Percentiles rank a stretch among this genome's conserved stretches.
phyloP scores from a whole-genome alignment of 2,113 vertebrate species.

The Morphnarchus princeps region DNA sequence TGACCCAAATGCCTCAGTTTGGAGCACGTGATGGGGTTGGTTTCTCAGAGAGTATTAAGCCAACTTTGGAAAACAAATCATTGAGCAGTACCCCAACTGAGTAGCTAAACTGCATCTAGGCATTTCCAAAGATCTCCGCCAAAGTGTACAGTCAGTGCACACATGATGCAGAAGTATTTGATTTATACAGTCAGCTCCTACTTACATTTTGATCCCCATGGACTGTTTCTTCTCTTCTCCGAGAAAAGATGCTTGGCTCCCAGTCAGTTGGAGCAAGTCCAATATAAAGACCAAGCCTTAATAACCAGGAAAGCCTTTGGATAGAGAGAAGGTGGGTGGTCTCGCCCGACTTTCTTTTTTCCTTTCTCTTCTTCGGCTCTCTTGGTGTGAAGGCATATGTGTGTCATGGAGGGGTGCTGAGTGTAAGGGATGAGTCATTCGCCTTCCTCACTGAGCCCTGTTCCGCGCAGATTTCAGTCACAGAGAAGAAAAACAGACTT shows the following conservation, averaged over 20 bases:
- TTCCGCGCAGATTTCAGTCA: not conserved
- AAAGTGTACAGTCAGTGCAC: not conserved
- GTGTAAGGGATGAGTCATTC: not conserved
- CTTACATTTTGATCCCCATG: not conserved
- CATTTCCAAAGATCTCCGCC: not conserved
- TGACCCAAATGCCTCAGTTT: not conserved
- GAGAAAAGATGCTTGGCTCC: not conserved
- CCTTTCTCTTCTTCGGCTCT: not conserved
- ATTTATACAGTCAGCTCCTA: not conserved
- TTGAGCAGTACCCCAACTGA: not conserved
- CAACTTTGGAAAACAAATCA: not conserved
- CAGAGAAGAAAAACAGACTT: not conserved
- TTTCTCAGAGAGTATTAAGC: not conserved
- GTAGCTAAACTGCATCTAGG: not conserved
- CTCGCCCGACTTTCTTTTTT: not conserved
- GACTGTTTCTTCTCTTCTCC: not conserved
- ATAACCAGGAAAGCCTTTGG: not conserved
- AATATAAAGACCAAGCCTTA: not conserved
- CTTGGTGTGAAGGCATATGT: not conserved
- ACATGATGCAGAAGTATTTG: not conserved
- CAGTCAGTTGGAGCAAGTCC: not conserved
- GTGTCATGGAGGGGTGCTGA: not conserved
- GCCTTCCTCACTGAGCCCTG: not conserved
- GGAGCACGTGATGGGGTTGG: rapidly evolving
- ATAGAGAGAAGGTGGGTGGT: not conserved